Evolutionary conservation across 2,797 vertebrate species (phyloP), one percentile per base, ranked within the genome.

Genomic region (Danio jaintianensis): DNA sequence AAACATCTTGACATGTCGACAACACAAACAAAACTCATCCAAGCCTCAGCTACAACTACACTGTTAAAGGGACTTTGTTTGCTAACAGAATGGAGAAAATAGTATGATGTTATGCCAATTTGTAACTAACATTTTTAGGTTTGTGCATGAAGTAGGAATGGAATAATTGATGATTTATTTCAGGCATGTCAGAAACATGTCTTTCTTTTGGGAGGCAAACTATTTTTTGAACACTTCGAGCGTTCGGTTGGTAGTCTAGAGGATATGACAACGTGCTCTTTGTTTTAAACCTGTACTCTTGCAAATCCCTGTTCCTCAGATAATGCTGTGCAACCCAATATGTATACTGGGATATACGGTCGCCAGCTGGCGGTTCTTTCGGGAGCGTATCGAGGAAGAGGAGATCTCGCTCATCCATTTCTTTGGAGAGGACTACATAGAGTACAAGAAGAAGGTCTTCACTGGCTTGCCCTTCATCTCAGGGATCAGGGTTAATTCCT

Each of bases 331-430:
- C 88, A 99, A 99, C 85, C 98, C 98, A 0, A 38, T 99, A 83
- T 99, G 98, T 0, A 89, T 96, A 12, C 55, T 98, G 2, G 96
- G 94, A 80, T 99, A 99, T 4, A 93, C 96, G 0, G 88, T 99
- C 87, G 97, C 93, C 0, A 98, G 97, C 89, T 99, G 98, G 98
- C 92, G 96, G 9, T 99, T 99, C 93, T 99, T 99, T 89, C 94
- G 97, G 6, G 97, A 99, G 71, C 94, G 97, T 4, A 95, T 98
- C 0, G 98, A 99, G 82, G 97, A 99, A 83, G 98, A 99, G 87
- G 98, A 99, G 85, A 93, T 97, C 63, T 96, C 94, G 0, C 92
- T 99, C 36, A 97, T 99, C 61, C 96, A 98, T 83, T 99, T 99
- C 86, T 99, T 99, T 0, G 96, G 97, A 0, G 97, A 98, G 77